Evolutionary conservation across 2,888 invertebrate species (phyloP).

Genomic region (Archips crataeganus): DNA sequence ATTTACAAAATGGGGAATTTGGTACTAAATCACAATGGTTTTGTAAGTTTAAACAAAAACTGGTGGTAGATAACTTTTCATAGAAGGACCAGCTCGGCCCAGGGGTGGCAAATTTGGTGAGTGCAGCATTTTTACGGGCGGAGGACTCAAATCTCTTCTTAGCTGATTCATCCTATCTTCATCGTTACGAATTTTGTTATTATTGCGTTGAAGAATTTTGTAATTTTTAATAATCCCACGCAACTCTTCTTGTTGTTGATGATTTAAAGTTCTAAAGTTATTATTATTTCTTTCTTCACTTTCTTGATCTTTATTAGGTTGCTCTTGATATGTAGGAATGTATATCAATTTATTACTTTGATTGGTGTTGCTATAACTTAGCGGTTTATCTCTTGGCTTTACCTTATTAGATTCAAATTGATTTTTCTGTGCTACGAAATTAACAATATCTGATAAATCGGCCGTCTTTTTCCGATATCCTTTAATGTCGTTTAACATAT

Average conservation of each 20-base stretch:
- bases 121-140: conserved; percentile 61
- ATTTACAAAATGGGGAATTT: conserved; percentile 63
- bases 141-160: conserved; percentile 61
- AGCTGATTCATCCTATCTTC: conserved; percentile 55
- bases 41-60: conserved; percentile 62
- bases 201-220: conserved; percentile 75
- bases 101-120: conserved; percentile 69
- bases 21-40: conserved; percentile 64
- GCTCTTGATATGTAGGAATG: conserved; percentile 55
- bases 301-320: conserved; percentile 49
- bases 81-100: conserved; percentile 77
- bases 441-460: conserved; percentile 70
- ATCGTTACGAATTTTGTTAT: conserved; percentile 57
- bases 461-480: conserved; percentile 61
- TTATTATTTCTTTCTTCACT: conserved; percentile 52
- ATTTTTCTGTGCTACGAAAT: conserved; percentile 71
- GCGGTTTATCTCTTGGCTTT: conserved; percentile 60
- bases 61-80: conserved; percentile 77
- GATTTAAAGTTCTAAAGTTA: conserved; percentile 53
- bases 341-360: conserved; percentile 58
- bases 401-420: conserved; percentile 75
- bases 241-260: conserved; percentile 66
- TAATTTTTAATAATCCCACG: conserved; percentile 77
- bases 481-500: conserved; percentile 63
- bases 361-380: conserved; percentile 52